Evolutionary conservation across 2,888 invertebrate genomes (phyloP).

Genomic region (Ormia ochracea): DNA sequence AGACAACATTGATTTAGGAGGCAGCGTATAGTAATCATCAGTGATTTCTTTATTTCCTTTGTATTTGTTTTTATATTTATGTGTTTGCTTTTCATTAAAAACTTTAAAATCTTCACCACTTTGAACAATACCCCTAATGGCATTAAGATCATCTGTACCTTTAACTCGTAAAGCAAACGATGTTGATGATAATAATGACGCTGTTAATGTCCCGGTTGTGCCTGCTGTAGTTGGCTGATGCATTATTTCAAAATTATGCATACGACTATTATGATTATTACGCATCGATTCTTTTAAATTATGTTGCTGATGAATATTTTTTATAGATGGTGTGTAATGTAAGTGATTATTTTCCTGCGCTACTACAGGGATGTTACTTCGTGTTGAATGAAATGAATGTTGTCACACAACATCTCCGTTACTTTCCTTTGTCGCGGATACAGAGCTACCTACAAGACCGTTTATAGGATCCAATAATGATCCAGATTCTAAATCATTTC

Average conservation of each 20-base stretch:
- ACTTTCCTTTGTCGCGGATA: conserved; percentile 54
- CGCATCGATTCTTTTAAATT: conserved; percentile 27
- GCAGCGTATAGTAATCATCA: conserved; percentile 49
- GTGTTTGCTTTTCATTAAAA: conserved; percentile 8
- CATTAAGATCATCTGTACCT: conserved; percentile 17
- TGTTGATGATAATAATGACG: conserved; percentile 21
- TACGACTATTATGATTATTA: conserved; percentile 49
- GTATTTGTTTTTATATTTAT: background rate
- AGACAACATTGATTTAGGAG: conserved; percentile 51
- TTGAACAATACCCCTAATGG: conserved; percentile 25
- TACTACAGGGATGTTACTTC: conserved; percentile 35
- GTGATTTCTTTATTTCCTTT: conserved; percentile 30
- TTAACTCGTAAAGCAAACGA: conserved; percentile 28
- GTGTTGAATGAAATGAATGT: conserved; percentile 67
- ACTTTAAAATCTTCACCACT: conserved; percentile 12
- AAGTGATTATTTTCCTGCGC: conserved; percentile 33
- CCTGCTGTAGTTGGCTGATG: conserved; percentile 43
- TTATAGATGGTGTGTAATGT: conserved; percentile 54
- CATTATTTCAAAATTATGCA: conserved; percentile 2
- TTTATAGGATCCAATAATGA: conserved; percentile 73
- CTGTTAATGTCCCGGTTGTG: conserved; percentile 37
- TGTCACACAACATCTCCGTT: conserved; percentile 75
- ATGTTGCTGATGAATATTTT: conserved; percentile 55
- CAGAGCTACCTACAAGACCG: conserved; percentile 57
- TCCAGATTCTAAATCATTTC: conserved; percentile 76